Base-by-base conservation (phyloP, 2,888 invertebrate genomes). In the Acrobasis repandana region DNA sequence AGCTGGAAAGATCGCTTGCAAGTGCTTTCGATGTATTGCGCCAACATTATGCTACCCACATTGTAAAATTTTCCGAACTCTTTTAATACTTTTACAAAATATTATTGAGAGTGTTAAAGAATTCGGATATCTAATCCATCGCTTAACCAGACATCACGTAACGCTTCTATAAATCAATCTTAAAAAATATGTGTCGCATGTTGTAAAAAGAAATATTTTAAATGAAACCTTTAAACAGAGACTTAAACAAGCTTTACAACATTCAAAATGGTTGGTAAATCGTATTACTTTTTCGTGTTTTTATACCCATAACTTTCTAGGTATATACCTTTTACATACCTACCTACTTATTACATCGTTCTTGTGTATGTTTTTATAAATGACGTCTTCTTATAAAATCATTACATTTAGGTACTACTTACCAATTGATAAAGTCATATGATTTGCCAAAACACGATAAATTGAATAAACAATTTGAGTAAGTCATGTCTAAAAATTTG, bases 171-270 rank as follows among this genome's bases (percentile, higher is more conserved):
- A 73, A 71, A 71, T 69, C 61, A 63, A 67, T 64, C 51, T 67
- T 67, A 71, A 72, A 75, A 69, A 60, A 63, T 80, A 73, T 72
- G 74, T 80, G 76, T 82, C 80, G 88, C 88, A 88, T 87, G 88
- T 71, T 71, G 69, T 83, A 79, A 80, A 77, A 70, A 64, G 63
- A 63, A 71, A 74, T 65, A 60, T 64, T 43, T 48, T 56, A 60
- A 61, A 63, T 54, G 56, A 56, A 63, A 63, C 11, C n/a, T 20
- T 57, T 73, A 68, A 67, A 57, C 64, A 58, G 66, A 64, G 62
- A 69, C 60, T 60, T 68, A 71, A 74, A 70, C 61, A 46, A 62
- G 65, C 65, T 74, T 75, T 71, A 69, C 71, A 75, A 75, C 69
- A 75, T 75, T 76, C 73, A 33, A 57, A 33, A 1, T 54, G 1